These are phyloP conservation scores for Atta cephalotes DNA, from an alignment of 1,140 invertebrate species.

Conservation along the genomic window DNA sequence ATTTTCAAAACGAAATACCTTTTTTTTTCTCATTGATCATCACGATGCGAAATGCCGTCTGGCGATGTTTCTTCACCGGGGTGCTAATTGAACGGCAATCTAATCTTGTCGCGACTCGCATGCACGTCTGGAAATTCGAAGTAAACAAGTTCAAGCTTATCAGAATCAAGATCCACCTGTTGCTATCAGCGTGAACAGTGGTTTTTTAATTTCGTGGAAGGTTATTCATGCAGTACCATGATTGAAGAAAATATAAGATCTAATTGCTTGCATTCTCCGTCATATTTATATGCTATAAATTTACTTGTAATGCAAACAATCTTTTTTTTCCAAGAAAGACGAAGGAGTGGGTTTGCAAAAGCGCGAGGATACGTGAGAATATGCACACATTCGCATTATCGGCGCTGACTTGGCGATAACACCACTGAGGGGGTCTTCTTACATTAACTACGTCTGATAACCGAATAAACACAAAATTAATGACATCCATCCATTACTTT, in stretches of 20 bases:
- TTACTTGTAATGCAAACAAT: background rate
- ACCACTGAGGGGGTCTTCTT: slow-evolving; percentile 57
- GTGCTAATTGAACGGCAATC: slow-evolving; percentile 64
- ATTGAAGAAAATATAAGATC: background rate
- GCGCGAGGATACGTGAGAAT: background rate
- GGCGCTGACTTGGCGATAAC: slow-evolving; percentile 61
- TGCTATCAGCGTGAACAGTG: slow-evolving; percentile 52
- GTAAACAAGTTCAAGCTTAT: slow-evolving; percentile 39
- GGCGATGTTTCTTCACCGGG: background rate
- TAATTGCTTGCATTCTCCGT: background rate
- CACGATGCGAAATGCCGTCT: background rate
- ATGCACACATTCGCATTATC: slow-evolving; percentile 1
- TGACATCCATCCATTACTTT: slow-evolving; percentile 11
- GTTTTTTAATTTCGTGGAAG: slow-evolving; percentile 30
- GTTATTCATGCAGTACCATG: background rate
- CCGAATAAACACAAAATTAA: slow-evolving; percentile 58
- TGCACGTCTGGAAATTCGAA: slow-evolving; percentile 27
- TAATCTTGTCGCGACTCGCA: slow-evolving; percentile 66
- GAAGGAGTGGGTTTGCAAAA: background rate
- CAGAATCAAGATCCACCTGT: slow-evolving; percentile 67
- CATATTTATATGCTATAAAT: background rate
- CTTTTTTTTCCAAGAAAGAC: slow-evolving; percentile 8
- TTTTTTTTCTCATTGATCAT: background rate
- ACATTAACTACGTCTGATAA: slow-evolving; percentile 33
- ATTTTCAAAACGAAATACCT: background rate